Percentiles rank a stretch among this genome's conserved stretches.
Evolutionary conservation across 2,113 vertebrate genomes (phyloP).

Genomic region (Charadrius vociferus): DNA sequence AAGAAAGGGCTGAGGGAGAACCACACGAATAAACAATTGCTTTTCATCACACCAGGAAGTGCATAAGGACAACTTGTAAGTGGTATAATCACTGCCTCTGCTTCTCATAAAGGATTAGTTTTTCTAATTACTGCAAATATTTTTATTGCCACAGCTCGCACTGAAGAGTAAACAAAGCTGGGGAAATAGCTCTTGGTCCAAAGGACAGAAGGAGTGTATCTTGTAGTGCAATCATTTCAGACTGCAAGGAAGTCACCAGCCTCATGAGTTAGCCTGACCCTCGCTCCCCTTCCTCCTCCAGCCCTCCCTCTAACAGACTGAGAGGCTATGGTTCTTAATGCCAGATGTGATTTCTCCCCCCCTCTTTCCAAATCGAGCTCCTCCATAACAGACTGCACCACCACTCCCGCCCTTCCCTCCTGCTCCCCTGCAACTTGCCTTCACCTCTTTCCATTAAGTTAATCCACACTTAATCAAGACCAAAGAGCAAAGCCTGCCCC

Average conservation of each 20-base stretch:
- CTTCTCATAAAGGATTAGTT: slow-evolving; percentile 44
- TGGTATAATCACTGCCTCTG: slow-evolving; percentile 33
- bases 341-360: neutral
- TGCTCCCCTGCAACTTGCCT: neutral
- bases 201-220: neutral
- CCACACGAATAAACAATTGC: neutral
- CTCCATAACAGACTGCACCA: neutral
- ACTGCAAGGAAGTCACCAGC: neutral
- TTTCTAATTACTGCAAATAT: slow-evolving; percentile 56
- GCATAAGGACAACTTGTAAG: neutral
- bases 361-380: neutral
- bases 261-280: neutral
- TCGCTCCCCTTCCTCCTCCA: neutral
- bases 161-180: slow-evolving; percentile 29
- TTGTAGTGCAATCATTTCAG: neutral
- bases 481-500: neutral
- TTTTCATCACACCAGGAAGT: slow-evolving; percentile 27
- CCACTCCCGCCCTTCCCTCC: neutral
- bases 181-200: neutral
- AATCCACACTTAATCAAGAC: neutral
- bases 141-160: slow-evolving; percentile 37
- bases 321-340: neutral
- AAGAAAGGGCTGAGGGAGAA: neutral
- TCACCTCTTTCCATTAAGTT: neutral
- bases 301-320: neutral